Conservation (phyloP, 2,888 invertebrate species). For the Tetrapedia diversipes region DNA sequence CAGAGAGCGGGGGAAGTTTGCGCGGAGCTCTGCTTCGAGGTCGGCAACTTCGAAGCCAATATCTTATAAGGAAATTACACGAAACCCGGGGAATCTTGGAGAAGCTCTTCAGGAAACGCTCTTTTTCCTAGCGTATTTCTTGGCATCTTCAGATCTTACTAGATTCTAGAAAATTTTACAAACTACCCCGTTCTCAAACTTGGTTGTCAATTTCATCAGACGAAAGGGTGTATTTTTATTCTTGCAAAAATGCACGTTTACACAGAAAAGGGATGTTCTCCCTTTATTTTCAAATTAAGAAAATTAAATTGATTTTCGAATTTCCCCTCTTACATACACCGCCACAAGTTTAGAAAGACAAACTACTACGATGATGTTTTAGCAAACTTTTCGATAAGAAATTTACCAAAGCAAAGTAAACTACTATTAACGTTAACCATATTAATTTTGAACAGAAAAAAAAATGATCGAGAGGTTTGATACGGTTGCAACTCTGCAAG, state of each 20-base stretch:
- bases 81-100: conserved; percentile 11
- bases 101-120: neutral
- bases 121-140: neutral
- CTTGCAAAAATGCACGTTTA: neutral
- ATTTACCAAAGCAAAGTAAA: too few relatives aligned
- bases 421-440: too few relatives aligned
- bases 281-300: too few relatives aligned
- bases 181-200: neutral
- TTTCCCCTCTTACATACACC: too few relatives aligned
- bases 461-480: too few relatives aligned
- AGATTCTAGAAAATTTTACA: conserved; percentile 4
- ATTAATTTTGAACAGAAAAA: too few relatives aligned
- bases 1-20: neutral
- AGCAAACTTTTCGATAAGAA: too few relatives aligned
- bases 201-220: neutral
- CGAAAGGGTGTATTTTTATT: neutral
- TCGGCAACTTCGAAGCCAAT: conserved; percentile 29
- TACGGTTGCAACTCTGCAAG: too few relatives aligned
- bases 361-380: too few relatives aligned
- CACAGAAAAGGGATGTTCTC: too few relatives aligned
- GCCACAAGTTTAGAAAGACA: too few relatives aligned
- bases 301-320: too few relatives aligned
- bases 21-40: conserved; percentile 8
- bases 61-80: conserved; percentile 43
- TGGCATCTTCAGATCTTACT: neutral